phyloP scores from a whole-genome alignment of 2,888 invertebrate genomes.

The Catocala fraxini region DNA sequence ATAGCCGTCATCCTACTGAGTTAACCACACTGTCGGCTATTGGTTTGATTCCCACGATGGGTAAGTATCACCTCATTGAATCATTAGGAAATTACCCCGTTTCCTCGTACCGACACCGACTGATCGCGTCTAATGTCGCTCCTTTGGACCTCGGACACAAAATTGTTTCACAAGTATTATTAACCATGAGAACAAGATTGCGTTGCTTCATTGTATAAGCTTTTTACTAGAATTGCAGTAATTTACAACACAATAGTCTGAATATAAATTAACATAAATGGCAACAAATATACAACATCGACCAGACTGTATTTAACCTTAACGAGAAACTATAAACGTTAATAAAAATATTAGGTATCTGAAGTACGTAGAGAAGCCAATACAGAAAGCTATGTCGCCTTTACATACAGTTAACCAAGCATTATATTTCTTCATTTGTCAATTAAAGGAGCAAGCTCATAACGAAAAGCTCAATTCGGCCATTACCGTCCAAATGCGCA shows the following conservation, averaged over 20 bases:
- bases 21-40: slow-evolving; percentile 55
- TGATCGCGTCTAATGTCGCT: slow-evolving; percentile 72
- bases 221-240: slow-evolving; percentile 34
- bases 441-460: slow-evolving; percentile 19
- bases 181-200: slow-evolving; percentile 53
- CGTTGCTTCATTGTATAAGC: slow-evolving; percentile 28
- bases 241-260: slow-evolving; percentile 30
- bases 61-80: slow-evolving; percentile 75
- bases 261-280: slow-evolving; percentile 25
- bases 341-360: too few species aligned
- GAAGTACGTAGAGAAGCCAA: too few species aligned
- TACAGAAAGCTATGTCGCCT: background rate
- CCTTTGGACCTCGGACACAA: slow-evolving; percentile 61
- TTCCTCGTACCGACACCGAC: slow-evolving; percentile 60
- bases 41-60: slow-evolving; percentile 74
- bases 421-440: slow-evolving; percentile 21
- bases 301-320: background rate
- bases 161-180: slow-evolving; percentile 62
- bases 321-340: too few species aligned
- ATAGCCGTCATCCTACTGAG: slow-evolving; percentile 31
- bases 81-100: slow-evolving; percentile 76
- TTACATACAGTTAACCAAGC: slow-evolving; percentile 5
- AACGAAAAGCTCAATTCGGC: slow-evolving; percentile 38
- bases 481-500: slow-evolving; percentile 38
- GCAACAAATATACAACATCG: slow-evolving; percentile 9